Evolutionary conservation across 2,797 vertebrate species (phyloP), one percentile per base, ranked within the genome.

Genomic region (Vipera ursinii): DNA sequence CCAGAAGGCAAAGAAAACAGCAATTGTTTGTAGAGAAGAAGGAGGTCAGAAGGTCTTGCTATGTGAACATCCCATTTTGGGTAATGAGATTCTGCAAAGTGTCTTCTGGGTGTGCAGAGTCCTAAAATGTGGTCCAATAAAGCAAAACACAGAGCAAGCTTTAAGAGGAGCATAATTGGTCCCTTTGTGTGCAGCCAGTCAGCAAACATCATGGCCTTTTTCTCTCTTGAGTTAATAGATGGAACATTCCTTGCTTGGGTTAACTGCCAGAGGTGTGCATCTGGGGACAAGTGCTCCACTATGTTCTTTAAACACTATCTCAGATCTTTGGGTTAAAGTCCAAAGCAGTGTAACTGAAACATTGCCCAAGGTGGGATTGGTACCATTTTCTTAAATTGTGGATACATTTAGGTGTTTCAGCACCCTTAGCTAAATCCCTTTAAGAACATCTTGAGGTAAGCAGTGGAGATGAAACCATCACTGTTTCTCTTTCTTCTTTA

Each of bases 131-230:
- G 53, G 59, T 82, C 92, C 82, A 90, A 38, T 73, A 92, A 92
- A 59, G 55, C 8, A 26, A 87, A 90, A 55, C 56, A 53, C 48
- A 38, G 86, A 87, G n/a, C 63, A 53, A 55, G 51, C 61, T 69
- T 53, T 38, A 92, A 87, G 85, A 90, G 85, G 85, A 38, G 22
- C 53, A n/a, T 92, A 92, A 90, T 92, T 92, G 89, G 89, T 90
- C 92, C 92, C 89, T 24, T 38, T 90, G 92, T 78, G 89, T 60
- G 28, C 89, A 87, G 38, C 85, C 26, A 90, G 89, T 48, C 61
- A 78, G 63, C 82, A 38, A 55, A 10, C 10, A 22, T 24, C 22
- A 28, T 28, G 1, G 9, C 14, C 15, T 53, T 6, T 6, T 59
- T 38, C 55, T 44, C 88, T 65, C 53, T 32, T 32, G 59, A 60